These are phyloP conservation scores for Lutraria rhynchaena DNA, from an alignment of 1,140 invertebrate species.

Conservation along the genomic window DNA sequence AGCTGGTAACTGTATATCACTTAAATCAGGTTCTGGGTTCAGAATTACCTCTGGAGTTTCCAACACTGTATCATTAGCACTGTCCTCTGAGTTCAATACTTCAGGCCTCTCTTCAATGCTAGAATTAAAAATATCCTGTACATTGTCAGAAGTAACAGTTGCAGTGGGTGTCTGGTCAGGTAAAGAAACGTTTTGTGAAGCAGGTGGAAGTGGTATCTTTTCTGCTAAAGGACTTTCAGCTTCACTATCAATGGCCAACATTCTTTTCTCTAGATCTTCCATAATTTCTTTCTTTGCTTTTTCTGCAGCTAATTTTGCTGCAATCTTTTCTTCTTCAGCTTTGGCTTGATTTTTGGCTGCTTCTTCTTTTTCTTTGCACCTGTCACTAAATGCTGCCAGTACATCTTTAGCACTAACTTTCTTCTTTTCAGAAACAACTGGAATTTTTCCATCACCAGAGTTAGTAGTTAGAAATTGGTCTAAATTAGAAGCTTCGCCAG, in stretches of 20 bases:
- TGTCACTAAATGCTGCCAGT: conserved; percentile 58
- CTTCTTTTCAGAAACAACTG: conserved; percentile 57
- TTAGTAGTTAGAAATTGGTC: conserved; percentile 68
- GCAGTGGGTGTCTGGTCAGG: conserved; percentile 44
- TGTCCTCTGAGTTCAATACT: too few relatives aligned
- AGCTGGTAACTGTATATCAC: too few relatives aligned
- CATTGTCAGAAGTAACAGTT: conserved; percentile 20
- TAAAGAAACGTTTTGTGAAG: conserved; percentile 63
- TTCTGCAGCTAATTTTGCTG: neutral
- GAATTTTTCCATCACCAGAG: conserved; percentile 51
- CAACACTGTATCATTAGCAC: too few relatives aligned
- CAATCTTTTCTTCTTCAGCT: conserved; percentile 11
- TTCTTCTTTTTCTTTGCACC: conserved; percentile 57
- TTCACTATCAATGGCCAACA: conserved; percentile 68
- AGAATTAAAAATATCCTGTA: conserved; percentile 21
- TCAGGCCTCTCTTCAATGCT: neutral
- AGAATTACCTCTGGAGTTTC: too few relatives aligned
- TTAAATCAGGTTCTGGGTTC: too few relatives aligned
- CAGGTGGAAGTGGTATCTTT: conserved; percentile 65
- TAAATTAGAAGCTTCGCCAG: conserved; percentile 54
- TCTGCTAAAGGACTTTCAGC: conserved; percentile 55
- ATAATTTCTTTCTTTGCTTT: conserved; percentile 44
- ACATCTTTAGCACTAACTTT: conserved; percentile 61
- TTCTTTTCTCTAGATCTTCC: conserved; percentile 64
- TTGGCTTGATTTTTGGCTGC: neutral